Conservation (phyloP, 1,140 invertebrate genomes). For the Vanessa tameamea region DNA sequence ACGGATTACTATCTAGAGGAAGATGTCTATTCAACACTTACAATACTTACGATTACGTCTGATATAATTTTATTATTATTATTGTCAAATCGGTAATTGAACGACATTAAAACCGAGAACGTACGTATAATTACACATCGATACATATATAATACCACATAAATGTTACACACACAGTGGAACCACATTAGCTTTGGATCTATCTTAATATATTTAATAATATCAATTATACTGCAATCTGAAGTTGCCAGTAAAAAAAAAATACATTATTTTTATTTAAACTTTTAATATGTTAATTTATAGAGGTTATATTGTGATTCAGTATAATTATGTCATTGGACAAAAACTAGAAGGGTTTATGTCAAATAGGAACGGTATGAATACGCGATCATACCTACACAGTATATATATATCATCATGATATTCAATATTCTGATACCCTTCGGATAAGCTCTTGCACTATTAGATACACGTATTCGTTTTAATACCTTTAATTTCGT, state of each 20-base stretch:
- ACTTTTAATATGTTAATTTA: too few relatives aligned
- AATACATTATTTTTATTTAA: too few relatives aligned
- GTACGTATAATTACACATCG: constrained; percentile 5
- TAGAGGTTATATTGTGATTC: too few relatives aligned
- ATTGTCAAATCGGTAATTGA: constrained; percentile 51
- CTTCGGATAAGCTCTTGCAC: not conserved
- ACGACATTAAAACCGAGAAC: constrained; percentile 22
- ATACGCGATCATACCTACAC: too few relatives aligned
- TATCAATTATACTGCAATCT: not conserved
- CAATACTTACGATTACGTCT: constrained; percentile 36
- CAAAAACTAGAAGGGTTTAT: too few relatives aligned
- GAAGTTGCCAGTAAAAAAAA: too few relatives aligned
- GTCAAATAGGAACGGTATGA: too few relatives aligned
- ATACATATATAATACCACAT: not conserved
- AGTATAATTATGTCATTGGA: too few relatives aligned
- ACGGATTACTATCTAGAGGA: constrained; percentile 22
- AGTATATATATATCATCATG: not conserved
- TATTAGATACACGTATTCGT: not conserved
- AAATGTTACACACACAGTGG: not conserved
- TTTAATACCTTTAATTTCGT: not conserved
- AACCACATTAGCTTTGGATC: not conserved
- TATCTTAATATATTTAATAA: not conserved
- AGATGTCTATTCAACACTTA: constrained; percentile 29
- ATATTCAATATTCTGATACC: not conserved
- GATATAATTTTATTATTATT: constrained; percentile 33